phyloP scores from a whole-genome alignment of 2,797 vertebrate genomes.

The Enteromius mattozi region DNA sequence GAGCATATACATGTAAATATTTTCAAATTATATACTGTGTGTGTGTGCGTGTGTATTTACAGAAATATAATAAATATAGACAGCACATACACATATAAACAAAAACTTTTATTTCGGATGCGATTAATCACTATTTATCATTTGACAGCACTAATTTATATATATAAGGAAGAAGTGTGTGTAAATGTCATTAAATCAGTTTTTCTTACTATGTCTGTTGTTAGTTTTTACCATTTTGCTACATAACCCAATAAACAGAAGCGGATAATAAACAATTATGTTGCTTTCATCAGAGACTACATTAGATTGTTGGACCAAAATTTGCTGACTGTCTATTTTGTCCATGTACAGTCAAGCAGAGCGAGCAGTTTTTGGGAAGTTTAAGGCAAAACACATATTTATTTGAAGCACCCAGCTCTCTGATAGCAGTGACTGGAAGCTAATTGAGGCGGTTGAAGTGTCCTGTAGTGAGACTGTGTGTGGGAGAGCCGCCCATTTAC shows the following conservation, averaged over 20 bases:
- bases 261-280: not conserved
- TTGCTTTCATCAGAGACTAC: not conserved
- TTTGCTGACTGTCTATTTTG: too few species aligned
- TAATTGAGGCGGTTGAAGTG: conserved; percentile 13
- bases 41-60: not conserved
- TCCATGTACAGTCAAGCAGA: not conserved
- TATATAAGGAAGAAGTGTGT: too few species aligned
- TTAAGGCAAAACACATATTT: not conserved
- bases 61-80: too few species aligned
- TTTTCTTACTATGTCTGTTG: not conserved
- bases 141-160: too few species aligned
- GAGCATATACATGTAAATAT: too few species aligned
- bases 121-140: too few species aligned
- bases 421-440: conserved; percentile 11
- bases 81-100: too few species aligned
- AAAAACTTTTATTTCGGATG: too few species aligned
- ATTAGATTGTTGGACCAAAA: not conserved
- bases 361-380: not conserved
- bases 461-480: not conserved
- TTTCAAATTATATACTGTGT: too few species aligned
- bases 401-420: conserved; percentile 13
- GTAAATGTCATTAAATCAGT: too few species aligned
- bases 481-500: conserved; percentile 38
- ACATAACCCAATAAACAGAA: not conserved
- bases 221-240: not conserved